These are phyloP conservation scores for Agelaius tricolor DNA, from an alignment of 2,113 vertebrate genomes.

Conservation along the genomic window DNA sequence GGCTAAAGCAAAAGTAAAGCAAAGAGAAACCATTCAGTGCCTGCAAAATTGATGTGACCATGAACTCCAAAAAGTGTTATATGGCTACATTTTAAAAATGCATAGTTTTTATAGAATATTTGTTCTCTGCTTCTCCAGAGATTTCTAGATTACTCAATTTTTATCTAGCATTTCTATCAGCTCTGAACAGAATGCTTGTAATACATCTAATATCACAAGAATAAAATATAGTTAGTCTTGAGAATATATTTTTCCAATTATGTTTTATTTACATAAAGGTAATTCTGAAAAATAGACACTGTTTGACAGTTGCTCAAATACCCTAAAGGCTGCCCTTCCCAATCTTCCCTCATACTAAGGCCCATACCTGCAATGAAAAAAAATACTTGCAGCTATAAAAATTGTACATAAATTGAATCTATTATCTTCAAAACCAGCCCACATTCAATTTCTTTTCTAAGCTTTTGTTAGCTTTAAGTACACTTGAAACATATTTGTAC, in stretches of 20 bases:
- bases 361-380: background rate
- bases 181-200: background rate
- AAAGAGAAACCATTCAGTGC: background rate
- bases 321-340: background rate
- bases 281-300: background rate
- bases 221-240: background rate
- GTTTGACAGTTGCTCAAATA: background rate
- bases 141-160: background rate
- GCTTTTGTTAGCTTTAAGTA: background rate
- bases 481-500: background rate
- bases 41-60: background rate
- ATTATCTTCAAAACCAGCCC: background rate
- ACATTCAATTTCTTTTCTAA: background rate
- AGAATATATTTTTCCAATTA: background rate
- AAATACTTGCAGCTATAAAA: background rate
- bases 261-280: background rate
- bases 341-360: background rate
- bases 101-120: background rate
- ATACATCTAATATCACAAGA: background rate
- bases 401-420: background rate
- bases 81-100: background rate
- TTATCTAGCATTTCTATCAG: background rate
- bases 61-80: background rate
- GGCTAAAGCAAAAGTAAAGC: background rate
- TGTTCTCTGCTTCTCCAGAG: background rate